These are phyloP conservation scores for Eurystomus gularis DNA, from an alignment of 2,113 vertebrate genomes.

Conservation along the genomic window DNA sequence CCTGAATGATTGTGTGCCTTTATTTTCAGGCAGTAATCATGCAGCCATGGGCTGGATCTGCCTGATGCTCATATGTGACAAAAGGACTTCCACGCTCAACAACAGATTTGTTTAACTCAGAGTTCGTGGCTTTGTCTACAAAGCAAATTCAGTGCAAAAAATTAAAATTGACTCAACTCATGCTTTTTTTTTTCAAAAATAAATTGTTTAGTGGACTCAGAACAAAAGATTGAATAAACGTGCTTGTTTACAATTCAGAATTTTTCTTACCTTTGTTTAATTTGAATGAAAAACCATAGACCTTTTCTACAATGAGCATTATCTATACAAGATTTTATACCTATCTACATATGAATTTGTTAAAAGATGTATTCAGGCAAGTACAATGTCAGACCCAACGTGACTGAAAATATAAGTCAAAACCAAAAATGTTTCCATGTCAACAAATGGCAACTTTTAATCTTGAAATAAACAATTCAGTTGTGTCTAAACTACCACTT, in stretches of 20 bases:
- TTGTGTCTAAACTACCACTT: neutral
- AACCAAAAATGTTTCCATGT: neutral
- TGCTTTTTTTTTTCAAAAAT: neutral
- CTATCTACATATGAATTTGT: neutral
- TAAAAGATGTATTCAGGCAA: neutral
- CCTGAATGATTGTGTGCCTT: neutral
- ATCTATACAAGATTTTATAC: neutral
- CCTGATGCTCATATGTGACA: neutral
- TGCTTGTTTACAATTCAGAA: neutral
- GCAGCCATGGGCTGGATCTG: neutral
- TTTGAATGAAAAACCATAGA: neutral
- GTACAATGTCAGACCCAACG: neutral
- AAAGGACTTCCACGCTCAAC: neutral
- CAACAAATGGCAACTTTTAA: neutral
- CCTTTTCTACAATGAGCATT: neutral
- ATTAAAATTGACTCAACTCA: neutral
- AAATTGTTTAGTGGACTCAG: neutral
- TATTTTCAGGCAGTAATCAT: neutral
- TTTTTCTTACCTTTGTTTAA: neutral
- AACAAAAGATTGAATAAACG: neutral
- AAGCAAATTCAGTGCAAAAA: neutral
- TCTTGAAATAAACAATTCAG: neutral
- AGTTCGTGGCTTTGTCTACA: neutral
- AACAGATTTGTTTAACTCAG: neutral
- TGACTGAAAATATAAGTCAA: neutral